phyloP scores from a whole-genome alignment of 2,888 invertebrate genomes.

The Zelleria hepariella region DNA sequence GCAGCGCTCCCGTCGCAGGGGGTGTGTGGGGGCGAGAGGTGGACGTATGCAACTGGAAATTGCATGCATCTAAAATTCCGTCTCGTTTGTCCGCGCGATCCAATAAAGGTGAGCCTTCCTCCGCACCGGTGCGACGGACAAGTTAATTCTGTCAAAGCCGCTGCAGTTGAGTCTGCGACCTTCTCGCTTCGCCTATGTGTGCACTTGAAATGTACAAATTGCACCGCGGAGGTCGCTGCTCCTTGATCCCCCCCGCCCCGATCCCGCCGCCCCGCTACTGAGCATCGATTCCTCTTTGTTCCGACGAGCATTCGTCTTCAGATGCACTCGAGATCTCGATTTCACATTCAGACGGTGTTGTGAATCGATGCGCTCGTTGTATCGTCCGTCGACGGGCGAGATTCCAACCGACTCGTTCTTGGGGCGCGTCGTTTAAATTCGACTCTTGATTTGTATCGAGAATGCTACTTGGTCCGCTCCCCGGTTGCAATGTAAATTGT shows the following conservation, averaged over 20 bases:
- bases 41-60: slow-evolving; percentile 12
- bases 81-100: slow-evolving; percentile 37
- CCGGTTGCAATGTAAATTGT: slow-evolving; percentile 13
- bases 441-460: slow-evolving; percentile 17
- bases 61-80: slow-evolving; percentile 33
- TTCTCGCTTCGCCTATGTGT: slow-evolving; percentile 67
- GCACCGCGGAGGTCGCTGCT: slow-evolving; percentile 64
- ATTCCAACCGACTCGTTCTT: slow-evolving; percentile 17
- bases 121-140: slow-evolving; percentile 52
- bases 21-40: slow-evolving; percentile 2
- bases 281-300: slow-evolving; percentile 68
- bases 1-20: not conserved
- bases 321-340: slow-evolving; percentile 63
- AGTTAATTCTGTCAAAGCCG: slow-evolving; percentile 71
- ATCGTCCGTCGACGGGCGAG: slow-evolving; percentile 24
- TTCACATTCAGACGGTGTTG: slow-evolving; percentile 45
- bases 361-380: slow-evolving; percentile 24
- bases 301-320: slow-evolving; percentile 59
- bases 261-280: slow-evolving; percentile 36
- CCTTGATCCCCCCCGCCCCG: slow-evolving; percentile 45
- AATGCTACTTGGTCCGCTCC: slow-evolving; percentile 14
- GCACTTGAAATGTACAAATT: slow-evolving; percentile 73
- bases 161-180: slow-evolving; percentile 37
- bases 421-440: slow-evolving; percentile 18
- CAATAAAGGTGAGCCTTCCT: slow-evolving; percentile 56